These are phyloP conservation scores for Sarcophaga subvicina DNA, from an alignment of 2,888 invertebrate genomes.

Conservation along the genomic window DNA sequence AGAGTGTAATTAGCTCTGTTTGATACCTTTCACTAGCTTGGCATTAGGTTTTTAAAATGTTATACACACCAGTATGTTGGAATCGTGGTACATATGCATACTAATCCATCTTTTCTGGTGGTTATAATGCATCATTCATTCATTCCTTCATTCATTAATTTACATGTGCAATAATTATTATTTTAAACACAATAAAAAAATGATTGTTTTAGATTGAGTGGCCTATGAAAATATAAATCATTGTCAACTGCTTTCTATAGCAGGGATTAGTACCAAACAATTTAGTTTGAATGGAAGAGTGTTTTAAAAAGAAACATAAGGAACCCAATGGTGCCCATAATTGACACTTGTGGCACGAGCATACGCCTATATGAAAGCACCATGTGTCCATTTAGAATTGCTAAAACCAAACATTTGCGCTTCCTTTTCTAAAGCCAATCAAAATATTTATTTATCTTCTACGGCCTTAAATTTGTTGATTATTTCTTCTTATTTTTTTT, in stretches of 20 bases:
- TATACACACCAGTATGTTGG: background rate
- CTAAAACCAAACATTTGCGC: background rate
- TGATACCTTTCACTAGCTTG: conserved; percentile 31
- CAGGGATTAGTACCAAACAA: conserved; percentile 33
- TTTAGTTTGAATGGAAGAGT: conserved; percentile 24
- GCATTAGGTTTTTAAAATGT: background rate
- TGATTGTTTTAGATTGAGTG: background rate
- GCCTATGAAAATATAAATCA: conserved; percentile 49
- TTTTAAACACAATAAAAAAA: background rate
- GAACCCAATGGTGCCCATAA: conserved; percentile 45
- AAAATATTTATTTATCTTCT: conserved; percentile 55
- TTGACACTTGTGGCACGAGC: conserved; percentile 53
- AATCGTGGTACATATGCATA: background rate
- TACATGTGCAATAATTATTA: conserved; percentile 32
- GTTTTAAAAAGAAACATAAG: conserved; percentile 16
- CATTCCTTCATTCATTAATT: background rate
- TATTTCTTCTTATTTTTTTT: background rate
- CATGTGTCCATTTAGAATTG: conserved; percentile 26
- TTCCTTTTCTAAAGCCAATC: conserved; percentile 20
- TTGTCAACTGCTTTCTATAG: conserved; percentile 36
- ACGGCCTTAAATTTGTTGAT: background rate
- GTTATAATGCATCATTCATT: conserved; percentile 39
- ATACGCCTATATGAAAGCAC: conserved; percentile 41
- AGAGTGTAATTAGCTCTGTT: conserved; percentile 49
- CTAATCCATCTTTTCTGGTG: conserved; percentile 24